Base-by-base conservation (phyloP, 2,888 invertebrate species). In the Pollenia amentaria region DNA sequence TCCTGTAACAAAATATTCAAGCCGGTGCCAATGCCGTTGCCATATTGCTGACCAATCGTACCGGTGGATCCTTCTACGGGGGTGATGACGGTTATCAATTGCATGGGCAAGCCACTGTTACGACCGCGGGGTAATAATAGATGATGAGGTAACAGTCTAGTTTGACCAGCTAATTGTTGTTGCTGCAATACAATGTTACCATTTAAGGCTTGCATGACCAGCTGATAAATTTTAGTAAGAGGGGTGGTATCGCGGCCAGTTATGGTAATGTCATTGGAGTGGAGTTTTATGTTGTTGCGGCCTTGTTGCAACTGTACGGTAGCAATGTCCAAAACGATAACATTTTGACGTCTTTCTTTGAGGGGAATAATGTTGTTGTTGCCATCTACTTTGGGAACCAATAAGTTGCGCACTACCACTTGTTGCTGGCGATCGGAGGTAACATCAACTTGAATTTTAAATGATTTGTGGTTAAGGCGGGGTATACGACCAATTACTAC, bases 381-480 rank as follows among this genome's bases (percentile, higher is more conserved):
- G 87, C 95, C 94, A 90, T 96, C 95, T 90, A 95, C 95, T 91
- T 95, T 96, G 1, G 96, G 96, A 80, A 96, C 96, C 46, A 96
- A 89, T 93, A 95, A 96, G 40, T 96, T 93, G 88, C 95, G 95
- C 83, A 97, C 92, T 12, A 95, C 93, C 0, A 95, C 95, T 67
- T 95, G 94, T 65, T 93, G 94, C 2, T 94, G 93, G 76, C 94
- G 94, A 48, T 95, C 95, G 72, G 96, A 94, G 70, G 94, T 94
- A 9, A 96, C 92, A 65, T 95, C 94, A 88, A 96, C 90, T 84
- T 94, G 94, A 82, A 96, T 94, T 76, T 93, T 94, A 94, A 96
- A 97, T 1, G 94, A 93, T 86, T 95, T 95, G 93, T 96, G 95
- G 93, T 95, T 96, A 40, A 97, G 93, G 89, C 97, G 96, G 65